A percentile compares a stretch with the other conserved stretches of the same genome.
Evolutionary conservation across 2,888 invertebrate genomes (phyloP).

Genomic region (Hylaea fasciaria): DNA sequence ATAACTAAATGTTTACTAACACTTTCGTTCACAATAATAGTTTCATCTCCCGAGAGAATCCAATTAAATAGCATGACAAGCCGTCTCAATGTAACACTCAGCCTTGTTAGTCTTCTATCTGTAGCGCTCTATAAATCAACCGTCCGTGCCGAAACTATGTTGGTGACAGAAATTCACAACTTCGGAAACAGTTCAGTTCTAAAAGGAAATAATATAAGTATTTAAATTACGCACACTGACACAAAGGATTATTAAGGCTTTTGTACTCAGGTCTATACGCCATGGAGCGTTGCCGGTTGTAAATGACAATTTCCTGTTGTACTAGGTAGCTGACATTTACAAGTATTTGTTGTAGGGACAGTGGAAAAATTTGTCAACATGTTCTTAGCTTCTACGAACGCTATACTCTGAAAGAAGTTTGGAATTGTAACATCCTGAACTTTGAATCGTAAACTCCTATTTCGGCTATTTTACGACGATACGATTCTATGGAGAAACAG

Average conservation of each 20-base stretch:
- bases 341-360: not conserved
- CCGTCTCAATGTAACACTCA: constrained; percentile 40
- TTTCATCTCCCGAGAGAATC: constrained; percentile 12
- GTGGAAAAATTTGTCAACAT: not conserved
- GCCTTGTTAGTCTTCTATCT: constrained; percentile 47
- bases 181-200: not conserved
- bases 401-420: too few species aligned
- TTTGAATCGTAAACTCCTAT: too few species aligned
- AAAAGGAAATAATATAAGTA: not conserved
- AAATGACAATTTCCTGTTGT: too few species aligned
- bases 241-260: too few species aligned
- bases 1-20: not conserved
- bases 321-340: too few species aligned
- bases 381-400: not conserved
- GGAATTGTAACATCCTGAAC: too few species aligned
- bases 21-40: constrained; percentile 2
- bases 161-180: too few species aligned
- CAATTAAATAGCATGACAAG: constrained; percentile 37
- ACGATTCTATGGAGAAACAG: not conserved
- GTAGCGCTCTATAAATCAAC: constrained; percentile 65
- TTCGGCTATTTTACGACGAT: too few species aligned
- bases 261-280: too few species aligned
- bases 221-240: not conserved
- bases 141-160: constrained; percentile 3
- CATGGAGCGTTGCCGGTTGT: too few species aligned